Base-by-base conservation (phyloP, 2,888 invertebrate species). In the Sphaeridia pumilis region DNA sequence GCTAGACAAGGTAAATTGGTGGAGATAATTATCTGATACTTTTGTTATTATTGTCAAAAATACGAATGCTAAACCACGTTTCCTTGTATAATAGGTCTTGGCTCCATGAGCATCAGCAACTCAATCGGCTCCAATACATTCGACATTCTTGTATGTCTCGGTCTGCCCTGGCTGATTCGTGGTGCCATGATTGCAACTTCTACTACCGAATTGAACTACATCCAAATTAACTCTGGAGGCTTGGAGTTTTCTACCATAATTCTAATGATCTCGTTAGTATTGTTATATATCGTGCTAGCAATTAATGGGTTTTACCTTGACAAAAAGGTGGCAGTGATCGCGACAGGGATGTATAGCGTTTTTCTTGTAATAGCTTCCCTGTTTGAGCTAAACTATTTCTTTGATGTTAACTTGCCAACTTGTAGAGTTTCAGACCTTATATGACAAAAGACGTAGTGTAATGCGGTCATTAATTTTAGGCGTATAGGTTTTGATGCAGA, bases 311-410 rank as follows among this genome's bases (percentile, higher is more conserved):
- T 88, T 74, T 82, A 84, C 72, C 73, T 93, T 70, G 87, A 87
- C 70, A 83, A 81, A 68, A 82, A 82, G 67, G 66, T 90, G 54
- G 90, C 90, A 56, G 77, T 82, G 52, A 82, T 86, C 51, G 88
- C 88, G 67, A 76, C 92, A 58, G 76, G 84, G 60, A 87, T 88
- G 81, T 92, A 93, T 73, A 82, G 83, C 56, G 79, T 85, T 65
- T 90, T 92, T 70, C 78, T 90, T 58, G 80, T 87, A 49, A 76
- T 92, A 63, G 88, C 90, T 50, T 87, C 87, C 60, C 77, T 92
- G 66, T 90, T 89, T 68, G 92, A 92, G 75, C 78, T 90, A 67
- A 92, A 92, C 72, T 86, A 88, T 60, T 90, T 92, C 80, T 89
- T 88, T 76, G 82, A 81, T 66, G 87, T 90, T 66, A 90, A 89